Conservation (phyloP, 1,140 invertebrate species). For the Heliothis subflexa region DNA sequence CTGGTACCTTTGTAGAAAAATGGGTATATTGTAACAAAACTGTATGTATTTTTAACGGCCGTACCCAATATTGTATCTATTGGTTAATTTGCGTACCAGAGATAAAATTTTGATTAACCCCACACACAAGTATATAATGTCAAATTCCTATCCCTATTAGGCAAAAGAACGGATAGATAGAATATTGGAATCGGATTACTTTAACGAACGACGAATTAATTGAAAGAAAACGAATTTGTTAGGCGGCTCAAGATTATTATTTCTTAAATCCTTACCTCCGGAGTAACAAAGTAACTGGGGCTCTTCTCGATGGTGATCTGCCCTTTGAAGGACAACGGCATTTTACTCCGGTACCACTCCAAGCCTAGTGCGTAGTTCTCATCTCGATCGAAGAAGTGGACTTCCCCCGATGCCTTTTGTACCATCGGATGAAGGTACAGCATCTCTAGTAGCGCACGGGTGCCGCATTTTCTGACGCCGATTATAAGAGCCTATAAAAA, state of each 20-base stretch:
- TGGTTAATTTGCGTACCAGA: too few relatives aligned
- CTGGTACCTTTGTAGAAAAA: conserved; percentile 87
- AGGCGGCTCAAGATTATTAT: too few relatives aligned
- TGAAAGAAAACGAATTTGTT: too few relatives aligned
- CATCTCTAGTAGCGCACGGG: conserved; percentile 97
- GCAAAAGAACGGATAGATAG: too few relatives aligned
- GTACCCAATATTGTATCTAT: too few relatives aligned
- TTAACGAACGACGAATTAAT: too few relatives aligned
- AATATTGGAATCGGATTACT: too few relatives aligned
- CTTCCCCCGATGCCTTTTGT: conserved; percentile 96
- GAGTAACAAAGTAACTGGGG: conserved; percentile 98
- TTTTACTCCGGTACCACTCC: conserved; percentile 97
- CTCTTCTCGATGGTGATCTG: conserved; percentile 99
- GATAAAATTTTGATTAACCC: too few relatives aligned
- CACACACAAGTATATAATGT: too few relatives aligned
- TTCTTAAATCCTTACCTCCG: conserved; percentile 89
- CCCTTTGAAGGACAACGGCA: conserved; percentile 95
- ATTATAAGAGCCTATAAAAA: conserved; percentile 97
- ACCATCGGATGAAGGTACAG: conserved; percentile 96
- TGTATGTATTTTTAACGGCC: too few relatives aligned
- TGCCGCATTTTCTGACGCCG: conserved; percentile 97
- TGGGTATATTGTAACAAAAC: too few relatives aligned
- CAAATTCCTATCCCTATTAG: too few relatives aligned
- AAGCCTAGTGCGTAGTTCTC: conserved; percentile 96
- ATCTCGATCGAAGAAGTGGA: conserved; percentile 97